These are phyloP conservation scores for human (Homo sapiens) DNA, from an alignment of 2,113 vertebrate species.

Conservation along the genomic window DNA sequence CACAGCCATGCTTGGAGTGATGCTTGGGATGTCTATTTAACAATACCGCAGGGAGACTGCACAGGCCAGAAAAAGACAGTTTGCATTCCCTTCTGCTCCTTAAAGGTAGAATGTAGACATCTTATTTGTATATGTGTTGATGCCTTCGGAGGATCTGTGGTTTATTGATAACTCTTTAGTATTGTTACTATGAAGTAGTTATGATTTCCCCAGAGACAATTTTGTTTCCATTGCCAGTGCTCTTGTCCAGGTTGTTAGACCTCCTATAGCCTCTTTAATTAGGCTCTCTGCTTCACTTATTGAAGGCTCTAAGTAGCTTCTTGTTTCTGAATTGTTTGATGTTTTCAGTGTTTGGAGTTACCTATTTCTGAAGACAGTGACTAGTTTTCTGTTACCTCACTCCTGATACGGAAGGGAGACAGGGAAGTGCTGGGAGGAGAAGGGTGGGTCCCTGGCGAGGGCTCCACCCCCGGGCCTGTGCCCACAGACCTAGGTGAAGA, in stretches of 20 bases:
- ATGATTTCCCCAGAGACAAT: background rate
- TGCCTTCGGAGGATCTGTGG: background rate
- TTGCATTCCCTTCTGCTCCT: background rate
- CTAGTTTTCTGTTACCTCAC: background rate
- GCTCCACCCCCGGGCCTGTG: no score
- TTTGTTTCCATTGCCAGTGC: background rate
- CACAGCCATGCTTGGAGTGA: background rate
- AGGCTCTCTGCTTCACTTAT: background rate
- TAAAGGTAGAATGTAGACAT: background rate
- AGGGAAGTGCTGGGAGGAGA: no score
- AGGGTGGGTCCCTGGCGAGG: no score
- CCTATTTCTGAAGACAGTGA: background rate
- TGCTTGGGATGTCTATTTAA: background rate
- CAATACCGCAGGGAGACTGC: fast-evolving
- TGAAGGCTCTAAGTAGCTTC: background rate
- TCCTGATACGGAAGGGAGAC: background rate
- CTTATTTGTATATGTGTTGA: background rate
- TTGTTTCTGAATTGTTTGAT: background rate
- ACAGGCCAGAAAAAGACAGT: background rate
- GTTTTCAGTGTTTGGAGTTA: background rate
- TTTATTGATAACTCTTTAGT: background rate
- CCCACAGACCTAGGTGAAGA: no score
- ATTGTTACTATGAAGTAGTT: background rate
- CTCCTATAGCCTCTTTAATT: background rate
- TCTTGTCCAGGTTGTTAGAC: background rate